Percentiles rank a stretch among this genome's conserved stretches.
These are phyloP conservation scores for Mesoligia furuncula DNA, from an alignment of 2,888 invertebrate species.

Conservation along the genomic window DNA sequence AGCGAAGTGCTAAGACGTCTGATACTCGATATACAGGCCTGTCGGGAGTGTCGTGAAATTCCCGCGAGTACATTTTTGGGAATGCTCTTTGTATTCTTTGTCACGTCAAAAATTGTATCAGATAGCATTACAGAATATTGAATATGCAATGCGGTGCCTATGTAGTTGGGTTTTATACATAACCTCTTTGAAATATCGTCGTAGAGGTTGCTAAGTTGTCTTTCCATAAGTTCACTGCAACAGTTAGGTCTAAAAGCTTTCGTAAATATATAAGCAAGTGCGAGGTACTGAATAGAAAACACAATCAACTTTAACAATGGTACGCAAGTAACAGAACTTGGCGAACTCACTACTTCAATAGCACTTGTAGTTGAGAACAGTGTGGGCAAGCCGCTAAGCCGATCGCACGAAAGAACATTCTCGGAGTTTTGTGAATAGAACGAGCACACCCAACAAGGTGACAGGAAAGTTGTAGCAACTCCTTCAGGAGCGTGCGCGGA, in stretches of 20 bases:
- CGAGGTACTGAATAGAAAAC: slow-evolving; percentile 71
- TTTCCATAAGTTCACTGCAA: slow-evolving; percentile 39
- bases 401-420: slow-evolving; percentile 84
- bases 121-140: slow-evolving; percentile 74
- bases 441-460: slow-evolving; percentile 80
- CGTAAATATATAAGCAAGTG: slow-evolving; percentile 45
- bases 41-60: slow-evolving; percentile 72
- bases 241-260: slow-evolving; percentile 53
- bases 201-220: slow-evolving; percentile 17
- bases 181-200: slow-evolving; percentile 26
- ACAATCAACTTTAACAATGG: slow-evolving; percentile 81
- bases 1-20: slow-evolving; percentile 76
- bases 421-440: slow-evolving; percentile 83
- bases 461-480: slow-evolving; percentile 80
- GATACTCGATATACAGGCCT: slow-evolving; percentile 78
- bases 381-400: slow-evolving; percentile 86
- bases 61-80: slow-evolving; percentile 77
- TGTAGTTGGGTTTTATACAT: slow-evolving; percentile 9
- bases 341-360: slow-evolving; percentile 81
- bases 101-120: slow-evolving; percentile 76
- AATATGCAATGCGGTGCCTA: slow-evolving; percentile 54
- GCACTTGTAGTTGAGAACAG: slow-evolving; percentile 82
- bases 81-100: slow-evolving; percentile 76
- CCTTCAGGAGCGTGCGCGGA: slow-evolving; percentile 72
- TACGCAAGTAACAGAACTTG: slow-evolving; percentile 77